Conservation (phyloP, 2,113 vertebrate genomes). For the Heterocephalus glaber region DNA sequence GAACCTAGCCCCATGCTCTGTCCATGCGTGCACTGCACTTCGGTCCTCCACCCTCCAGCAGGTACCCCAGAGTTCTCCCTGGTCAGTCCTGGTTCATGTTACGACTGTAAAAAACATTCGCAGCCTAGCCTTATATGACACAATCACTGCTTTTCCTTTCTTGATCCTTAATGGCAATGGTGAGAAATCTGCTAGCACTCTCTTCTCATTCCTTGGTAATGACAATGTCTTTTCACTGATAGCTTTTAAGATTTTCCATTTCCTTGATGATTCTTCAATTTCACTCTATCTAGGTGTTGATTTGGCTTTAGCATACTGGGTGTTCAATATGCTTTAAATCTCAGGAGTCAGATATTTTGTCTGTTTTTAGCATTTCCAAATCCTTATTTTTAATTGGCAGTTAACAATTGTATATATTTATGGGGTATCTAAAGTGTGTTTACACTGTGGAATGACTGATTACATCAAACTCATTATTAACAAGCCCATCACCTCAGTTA, state of each 20-base stretch:
- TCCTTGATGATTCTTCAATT: background rate
- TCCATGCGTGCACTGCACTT: background rate
- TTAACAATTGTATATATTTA: background rate
- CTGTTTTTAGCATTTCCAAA: slow-evolving; percentile 55
- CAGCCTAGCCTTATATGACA: background rate
- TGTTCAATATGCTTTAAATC: background rate
- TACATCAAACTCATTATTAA: background rate
- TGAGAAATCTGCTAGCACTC: background rate
- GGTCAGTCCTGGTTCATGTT: background rate
- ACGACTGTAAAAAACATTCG: background rate
- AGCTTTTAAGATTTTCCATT: slow-evolving; percentile 39
- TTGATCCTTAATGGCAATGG: background rate
- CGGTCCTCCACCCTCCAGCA: background rate
- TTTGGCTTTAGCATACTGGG: background rate
- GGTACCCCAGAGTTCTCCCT: background rate
- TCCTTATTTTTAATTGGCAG: slow-evolving; percentile 16
- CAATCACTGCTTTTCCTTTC: background rate
- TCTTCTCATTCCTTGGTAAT: background rate
- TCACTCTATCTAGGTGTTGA: slow-evolving; percentile 24
- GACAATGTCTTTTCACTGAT: slow-evolving; percentile 5
- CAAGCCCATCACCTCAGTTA: background rate
- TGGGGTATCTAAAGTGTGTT: background rate
- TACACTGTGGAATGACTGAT: background rate
- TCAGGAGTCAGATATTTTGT: background rate
- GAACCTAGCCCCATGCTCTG: background rate